Evolutionary conservation across 1,140 invertebrate species (phyloP), one percentile per base, ranked within the genome.

Genomic region (Cyclina sinensis): DNA sequence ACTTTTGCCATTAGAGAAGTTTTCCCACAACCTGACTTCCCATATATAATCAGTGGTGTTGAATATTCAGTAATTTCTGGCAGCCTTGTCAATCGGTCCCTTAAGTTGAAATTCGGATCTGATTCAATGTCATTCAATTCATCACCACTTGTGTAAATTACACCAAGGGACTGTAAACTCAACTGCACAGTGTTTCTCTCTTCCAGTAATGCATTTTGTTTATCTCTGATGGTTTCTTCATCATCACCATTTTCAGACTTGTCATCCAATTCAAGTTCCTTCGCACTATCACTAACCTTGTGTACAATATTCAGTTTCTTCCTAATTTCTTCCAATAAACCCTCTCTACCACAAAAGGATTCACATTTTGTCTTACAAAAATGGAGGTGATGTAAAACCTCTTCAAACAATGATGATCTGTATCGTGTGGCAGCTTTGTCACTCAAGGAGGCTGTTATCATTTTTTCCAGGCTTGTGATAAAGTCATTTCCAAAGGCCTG

Each of bases 371-470:
- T 37, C 3, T 78, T 43, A 93, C 98, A 99, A 51, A 98, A 98
- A 92, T 99, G 98, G 7, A 99, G 96, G 96, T 99, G 98, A 94
- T 99, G 98, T 24, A 99, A 96, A 78, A 99, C 98, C 96, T 99
- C 98, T 3, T 99, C 62, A 70, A 70, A 88, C 30, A 88, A 32
- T 51, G 76, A 46, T 3, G 76, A 79, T n/a, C 57, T 0, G 21
- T 70, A 46, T 27, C 46, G 0, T 4, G 54, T 21, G 2, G 62
- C n/a, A 12, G 35, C n/a, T 35, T 70, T 46, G 14, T 81, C 65
- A 9, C 32, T n/a, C 3, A 59, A 21, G 14, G 54, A 30, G 24
- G 24, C 12, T 35, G 35, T 54, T 16, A 88, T 81, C 74, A 81
- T 65, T 54, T 80, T 80, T 48, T 88, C 21, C 18, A 88, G 32